These are phyloP conservation scores for Ranitomeya variabilis DNA, from an alignment of 2,113 vertebrate species.

Conservation along the genomic window DNA sequence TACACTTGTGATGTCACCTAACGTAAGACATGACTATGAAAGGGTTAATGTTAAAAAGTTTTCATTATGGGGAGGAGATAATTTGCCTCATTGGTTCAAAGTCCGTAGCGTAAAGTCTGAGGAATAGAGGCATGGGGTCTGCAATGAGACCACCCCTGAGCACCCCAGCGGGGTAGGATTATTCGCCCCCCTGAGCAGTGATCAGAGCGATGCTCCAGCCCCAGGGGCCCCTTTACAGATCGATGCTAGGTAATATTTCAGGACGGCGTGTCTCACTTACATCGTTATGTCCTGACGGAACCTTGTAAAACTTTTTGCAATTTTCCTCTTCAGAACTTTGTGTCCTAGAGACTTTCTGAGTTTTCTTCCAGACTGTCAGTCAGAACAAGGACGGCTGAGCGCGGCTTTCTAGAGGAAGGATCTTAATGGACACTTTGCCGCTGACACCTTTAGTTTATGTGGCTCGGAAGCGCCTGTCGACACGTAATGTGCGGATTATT, in stretches of 20 bases:
- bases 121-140: no score
- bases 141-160: background rate
- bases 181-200: no score
- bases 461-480: conserved; percentile 39
- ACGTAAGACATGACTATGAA: background rate
- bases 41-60: no score
- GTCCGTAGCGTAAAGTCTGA: no score
- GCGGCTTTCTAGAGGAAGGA: background rate
- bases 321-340: background rate
- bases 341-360: background rate
- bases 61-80: no score
- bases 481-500: conserved; percentile 45
- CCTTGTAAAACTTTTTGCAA: background rate
- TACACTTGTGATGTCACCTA: background rate
- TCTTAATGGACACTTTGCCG: conserved; percentile 21
- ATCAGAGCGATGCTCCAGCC: no score
- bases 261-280: background rate
- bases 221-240: no score
- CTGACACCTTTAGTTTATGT: conserved; percentile 41
- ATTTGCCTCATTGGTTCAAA: background rate
- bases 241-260: background rate
- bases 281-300: background rate
- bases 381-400: conserved; percentile 25
- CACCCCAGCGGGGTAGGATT: background rate
- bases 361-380: conserved; percentile 2